Percentiles rank a stretch among this genome's conserved stretches.
phyloP scores from a whole-genome alignment of 2,113 vertebrate species.

The Eclectus roratus region DNA sequence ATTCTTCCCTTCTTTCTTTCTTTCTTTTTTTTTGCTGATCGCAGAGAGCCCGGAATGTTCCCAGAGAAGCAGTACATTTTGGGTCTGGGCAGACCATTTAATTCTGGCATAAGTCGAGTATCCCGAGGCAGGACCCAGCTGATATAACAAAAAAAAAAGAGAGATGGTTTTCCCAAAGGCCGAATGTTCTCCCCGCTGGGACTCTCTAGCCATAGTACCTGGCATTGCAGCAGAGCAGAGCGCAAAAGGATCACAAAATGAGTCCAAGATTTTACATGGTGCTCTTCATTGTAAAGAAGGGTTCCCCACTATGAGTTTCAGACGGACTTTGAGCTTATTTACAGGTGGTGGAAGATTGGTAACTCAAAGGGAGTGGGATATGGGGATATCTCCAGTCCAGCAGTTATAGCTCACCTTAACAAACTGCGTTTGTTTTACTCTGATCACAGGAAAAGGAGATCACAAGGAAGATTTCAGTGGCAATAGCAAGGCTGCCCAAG shows the following conservation, averaged over 20 bases:
- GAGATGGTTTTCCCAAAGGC: not conserved
- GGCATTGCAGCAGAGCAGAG: fast-evolving
- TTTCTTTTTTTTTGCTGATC: too few species aligned
- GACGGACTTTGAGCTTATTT: not conserved
- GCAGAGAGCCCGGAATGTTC: not conserved
- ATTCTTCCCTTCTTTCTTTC: not conserved
- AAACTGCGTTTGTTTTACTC: not conserved
- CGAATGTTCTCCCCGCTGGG: fast-evolving
- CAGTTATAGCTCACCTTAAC: not conserved
- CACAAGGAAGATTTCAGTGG: not conserved
- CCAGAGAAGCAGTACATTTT: fast-evolving
- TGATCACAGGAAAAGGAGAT: not conserved
- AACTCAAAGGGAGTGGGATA: not conserved
- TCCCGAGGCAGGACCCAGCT: not conserved
- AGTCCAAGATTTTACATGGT: not conserved
- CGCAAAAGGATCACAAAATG: not conserved
- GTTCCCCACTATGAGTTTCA: fast-evolving
- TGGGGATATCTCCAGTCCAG: fast-evolving
- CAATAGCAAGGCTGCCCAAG: not conserved
- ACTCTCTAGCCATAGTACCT: fast-evolving
- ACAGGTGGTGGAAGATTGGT: not conserved
- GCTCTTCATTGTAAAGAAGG: not conserved
- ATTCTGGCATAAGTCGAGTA: not conserved
- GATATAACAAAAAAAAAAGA: not conserved
- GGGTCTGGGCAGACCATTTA: not conserved